Conservation (phyloP, 2,888 invertebrate genomes). For the Chrysolina oricalcia region DNA sequence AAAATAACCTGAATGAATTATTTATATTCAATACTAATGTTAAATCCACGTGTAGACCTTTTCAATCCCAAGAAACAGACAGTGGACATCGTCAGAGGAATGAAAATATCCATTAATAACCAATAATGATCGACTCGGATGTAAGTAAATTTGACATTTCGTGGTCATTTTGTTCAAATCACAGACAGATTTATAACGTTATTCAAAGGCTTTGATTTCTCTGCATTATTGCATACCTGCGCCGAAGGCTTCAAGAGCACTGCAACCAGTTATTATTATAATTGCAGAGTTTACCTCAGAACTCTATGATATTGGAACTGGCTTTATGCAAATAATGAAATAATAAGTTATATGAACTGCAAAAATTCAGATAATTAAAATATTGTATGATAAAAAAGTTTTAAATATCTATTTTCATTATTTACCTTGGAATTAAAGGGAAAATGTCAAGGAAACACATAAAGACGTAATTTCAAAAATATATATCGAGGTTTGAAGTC, state of each 20-base stretch:
- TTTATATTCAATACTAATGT: not conserved
- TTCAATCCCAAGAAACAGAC: not conserved
- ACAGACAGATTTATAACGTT: constrained; percentile 51
- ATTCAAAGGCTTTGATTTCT: constrained; percentile 53
- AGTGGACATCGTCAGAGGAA: not conserved
- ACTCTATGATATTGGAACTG: constrained; percentile 26
- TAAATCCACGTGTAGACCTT: constrained; percentile 10
- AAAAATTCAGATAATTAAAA: constrained; percentile 5
- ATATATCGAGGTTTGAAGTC: too few relatives aligned
- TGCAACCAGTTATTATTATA: constrained; percentile 44
- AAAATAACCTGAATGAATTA: constrained; percentile 7
- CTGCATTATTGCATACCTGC: constrained; percentile 45
- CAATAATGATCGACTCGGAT: constrained; percentile 42
- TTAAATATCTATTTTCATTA: not conserved
- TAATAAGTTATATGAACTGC: not conserved
- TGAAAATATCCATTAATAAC: constrained; percentile 27
- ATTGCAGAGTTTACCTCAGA: constrained; percentile 33
- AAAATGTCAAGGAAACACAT: not conserved
- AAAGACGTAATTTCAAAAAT: too few relatives aligned
- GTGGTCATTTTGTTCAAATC: constrained; percentile 54
- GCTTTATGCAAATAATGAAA: constrained; percentile 21
- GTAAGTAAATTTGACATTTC: constrained; percentile 57
- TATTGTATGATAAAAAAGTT: not conserved
- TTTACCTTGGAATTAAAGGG: not conserved
- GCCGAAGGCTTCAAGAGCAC: constrained; percentile 49